These are phyloP conservation scores for Bombus ignitus DNA, from an alignment of 1,140 invertebrate species.

Conservation along the genomic window DNA sequence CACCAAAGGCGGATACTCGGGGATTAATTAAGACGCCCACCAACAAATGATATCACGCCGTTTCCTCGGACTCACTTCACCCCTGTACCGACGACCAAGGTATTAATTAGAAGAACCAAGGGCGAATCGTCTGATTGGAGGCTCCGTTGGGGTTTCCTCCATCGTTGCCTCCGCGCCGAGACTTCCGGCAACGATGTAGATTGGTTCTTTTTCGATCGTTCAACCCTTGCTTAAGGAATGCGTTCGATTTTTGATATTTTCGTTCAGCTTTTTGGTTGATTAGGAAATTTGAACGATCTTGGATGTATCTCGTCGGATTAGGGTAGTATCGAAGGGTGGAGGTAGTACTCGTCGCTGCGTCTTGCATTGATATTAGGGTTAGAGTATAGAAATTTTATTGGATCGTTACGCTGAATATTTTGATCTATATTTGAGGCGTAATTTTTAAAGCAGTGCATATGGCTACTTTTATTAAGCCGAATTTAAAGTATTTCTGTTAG, in stretches of 20 bases:
- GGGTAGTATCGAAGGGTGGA: neutral
- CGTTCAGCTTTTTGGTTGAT: too few species aligned
- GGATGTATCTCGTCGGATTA: neutral
- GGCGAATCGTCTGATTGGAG: constrained; percentile 62
- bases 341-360: neutral
- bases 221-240: neutral
- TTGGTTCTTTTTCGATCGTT: neutral
- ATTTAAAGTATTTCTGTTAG: neutral
- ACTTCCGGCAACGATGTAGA: neutral
- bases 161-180: constrained; percentile 26
- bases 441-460: neutral
- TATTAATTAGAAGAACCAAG: constrained; percentile 62
- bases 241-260: neutral
- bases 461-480: neutral
- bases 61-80: constrained; percentile 39
- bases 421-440: neutral
- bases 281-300: neutral
- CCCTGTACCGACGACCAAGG: constrained; percentile 10
- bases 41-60: constrained; percentile 78
- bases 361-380: neutral
- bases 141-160: constrained; percentile 52
- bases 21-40: constrained; percentile 82
- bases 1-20: constrained; percentile 80
- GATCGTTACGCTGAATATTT: neutral
- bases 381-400: neutral